Percentiles rank a stretch among this genome's conserved stretches.
Conservation (phyloP, 1,140 invertebrate genomes). For the Anastrepha ludens region DNA sequence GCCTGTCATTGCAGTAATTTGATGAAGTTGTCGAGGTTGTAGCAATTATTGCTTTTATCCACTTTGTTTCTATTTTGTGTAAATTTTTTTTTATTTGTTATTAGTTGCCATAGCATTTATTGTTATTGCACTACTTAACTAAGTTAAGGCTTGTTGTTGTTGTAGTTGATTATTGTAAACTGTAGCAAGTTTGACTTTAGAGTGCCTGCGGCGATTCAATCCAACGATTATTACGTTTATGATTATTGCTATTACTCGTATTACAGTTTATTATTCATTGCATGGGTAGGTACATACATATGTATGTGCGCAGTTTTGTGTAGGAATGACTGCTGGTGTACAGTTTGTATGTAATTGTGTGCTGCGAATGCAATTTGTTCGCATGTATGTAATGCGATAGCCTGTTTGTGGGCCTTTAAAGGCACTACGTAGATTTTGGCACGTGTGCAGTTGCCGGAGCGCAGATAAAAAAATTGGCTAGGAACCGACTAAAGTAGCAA, state of each 20-base stretch:
- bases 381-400: not conserved
- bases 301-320: not conserved
- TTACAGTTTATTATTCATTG: conserved; percentile 42
- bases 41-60: conserved; percentile 43
- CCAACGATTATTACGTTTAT: conserved; percentile 50
- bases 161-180: conserved; percentile 38
- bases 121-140: conserved; percentile 4
- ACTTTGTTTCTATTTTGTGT: conserved; percentile 14
- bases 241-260: conserved; percentile 38
- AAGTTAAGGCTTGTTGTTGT: not conserved
- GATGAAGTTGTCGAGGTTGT: conserved; percentile 49
- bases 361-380: not conserved
- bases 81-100: not conserved
- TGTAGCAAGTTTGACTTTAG: conserved; percentile 9
- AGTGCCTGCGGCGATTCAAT: not conserved
- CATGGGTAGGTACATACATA: not conserved
- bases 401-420: not conserved
- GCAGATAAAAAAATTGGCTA: not conserved
- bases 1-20: conserved; percentile 35
- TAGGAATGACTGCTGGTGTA: not conserved
- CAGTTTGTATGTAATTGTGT: not conserved
- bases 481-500: not conserved
- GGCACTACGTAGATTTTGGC: conserved; percentile 9
- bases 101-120: not conserved
- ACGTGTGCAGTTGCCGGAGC: conserved; percentile 3